Base-by-base conservation (phyloP, 2,113 vertebrate genomes). In the Furnarius figulus region DNA sequence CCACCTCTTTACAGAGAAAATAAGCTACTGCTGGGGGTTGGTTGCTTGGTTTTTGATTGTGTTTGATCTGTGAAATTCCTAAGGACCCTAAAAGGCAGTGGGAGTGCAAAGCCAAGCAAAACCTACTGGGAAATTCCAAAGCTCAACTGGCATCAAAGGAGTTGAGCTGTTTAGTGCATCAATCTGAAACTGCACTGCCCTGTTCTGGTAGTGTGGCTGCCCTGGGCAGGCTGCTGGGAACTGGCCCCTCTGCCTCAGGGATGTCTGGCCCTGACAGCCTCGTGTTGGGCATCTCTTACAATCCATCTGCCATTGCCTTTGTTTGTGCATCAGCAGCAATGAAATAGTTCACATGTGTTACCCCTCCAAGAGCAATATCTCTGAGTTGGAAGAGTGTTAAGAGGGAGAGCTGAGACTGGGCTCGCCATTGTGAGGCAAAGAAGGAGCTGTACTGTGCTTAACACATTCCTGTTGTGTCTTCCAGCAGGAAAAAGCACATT, bases 181-280 rank as follows among this genome's bases (percentile, higher is more conserved):
- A 3, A 22, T 9, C 31, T 56, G 61, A 13, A 53, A 8, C 31
- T 31, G 61, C 8, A 37, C 35, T 12, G 67, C 47, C 47, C 31
- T 5, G 4, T 22, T 33, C n/a, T 30, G 37, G 76, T 10, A 1
- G 17, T 0, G 22, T 40, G 42, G 63, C 40, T 50, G 10, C 19
- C n/a, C 6, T 1, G 2, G 55, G 40, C 31, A 20, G 10, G 5
- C 20, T 49, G 52, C 31, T 30, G 65, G 28, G 10, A 52, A 2
- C 61, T 31, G 15, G 58, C 40, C 58, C 35, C 12, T 71, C 37
- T 2, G 0, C 5, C 40, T 49, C 0, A 1, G 4, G 33, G 25
- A 18, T 31, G 21, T 20, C 42, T 22, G 37, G 16, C 35, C 65
- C 50, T 12, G 13, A n/a, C 1, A 1, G 12, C 10, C 56, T 10